Conservation (phyloP, 2,113 vertebrate genomes). For the Lamprologus callipterus region DNA sequence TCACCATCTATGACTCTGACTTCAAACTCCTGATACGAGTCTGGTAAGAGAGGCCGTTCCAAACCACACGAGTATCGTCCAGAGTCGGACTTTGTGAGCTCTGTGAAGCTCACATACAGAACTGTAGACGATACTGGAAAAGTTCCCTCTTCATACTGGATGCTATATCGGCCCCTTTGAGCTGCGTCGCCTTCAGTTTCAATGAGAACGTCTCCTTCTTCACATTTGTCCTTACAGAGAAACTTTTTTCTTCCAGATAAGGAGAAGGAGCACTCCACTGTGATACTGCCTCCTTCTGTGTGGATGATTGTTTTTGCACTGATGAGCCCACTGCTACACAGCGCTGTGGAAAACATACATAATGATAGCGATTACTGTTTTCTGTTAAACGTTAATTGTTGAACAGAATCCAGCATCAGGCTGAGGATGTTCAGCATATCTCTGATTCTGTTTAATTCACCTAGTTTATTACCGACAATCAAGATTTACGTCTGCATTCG, state of each 20-base stretch:
- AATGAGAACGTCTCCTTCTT: not conserved
- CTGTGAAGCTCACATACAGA: conserved; percentile 3
- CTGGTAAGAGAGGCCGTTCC: rapidly evolving
- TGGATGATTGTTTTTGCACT: not conserved
- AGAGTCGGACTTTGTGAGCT: not conserved
- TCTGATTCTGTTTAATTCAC: not conserved
- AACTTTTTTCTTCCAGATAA: not conserved
- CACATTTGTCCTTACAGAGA: not conserved
- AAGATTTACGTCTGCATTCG: not conserved
- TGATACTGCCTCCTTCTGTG: not conserved
- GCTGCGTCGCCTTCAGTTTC: rapidly evolving
- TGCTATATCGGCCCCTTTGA: not conserved
- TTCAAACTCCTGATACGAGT: not conserved
- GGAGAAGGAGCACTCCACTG: not conserved
- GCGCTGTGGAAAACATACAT: not conserved
- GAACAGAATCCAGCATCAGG: rapidly evolving
- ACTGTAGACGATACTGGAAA: rapidly evolving
- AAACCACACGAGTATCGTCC: not conserved
- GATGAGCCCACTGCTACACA: not conserved
- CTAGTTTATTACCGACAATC: not conserved
- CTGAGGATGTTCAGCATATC: not conserved
- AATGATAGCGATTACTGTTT: rapidly evolving
- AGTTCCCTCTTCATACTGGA: not conserved
- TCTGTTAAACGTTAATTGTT: not conserved
- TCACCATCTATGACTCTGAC: not conserved